phyloP scores from a whole-genome alignment of 2,888 invertebrate species.

The Amiota mariae region DNA sequence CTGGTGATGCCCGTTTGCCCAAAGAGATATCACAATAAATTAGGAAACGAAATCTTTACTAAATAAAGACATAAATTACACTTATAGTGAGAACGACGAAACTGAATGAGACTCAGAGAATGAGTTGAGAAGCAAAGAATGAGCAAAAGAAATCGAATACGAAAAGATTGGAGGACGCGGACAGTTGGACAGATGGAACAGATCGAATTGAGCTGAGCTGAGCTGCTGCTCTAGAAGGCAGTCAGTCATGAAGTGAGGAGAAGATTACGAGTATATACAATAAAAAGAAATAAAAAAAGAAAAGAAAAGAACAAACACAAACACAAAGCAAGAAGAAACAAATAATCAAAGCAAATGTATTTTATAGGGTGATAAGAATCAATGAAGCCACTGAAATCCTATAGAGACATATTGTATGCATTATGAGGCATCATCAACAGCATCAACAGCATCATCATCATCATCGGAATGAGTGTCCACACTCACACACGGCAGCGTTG shows the following conservation, averaged over 20 bases:
- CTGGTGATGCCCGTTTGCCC: slow-evolving; percentile 58
- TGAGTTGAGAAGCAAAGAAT: slow-evolving; percentile 1
- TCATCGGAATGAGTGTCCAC: slow-evolving; percentile 31
- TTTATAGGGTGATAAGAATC: slow-evolving; percentile 74
- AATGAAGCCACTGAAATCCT: slow-evolving; percentile 74
- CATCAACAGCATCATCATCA: slow-evolving; percentile 35
- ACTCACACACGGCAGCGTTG: background rate
- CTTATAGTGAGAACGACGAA: slow-evolving; percentile 57
- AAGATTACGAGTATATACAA: slow-evolving; percentile 49
- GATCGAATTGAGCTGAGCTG: slow-evolving; percentile 33
- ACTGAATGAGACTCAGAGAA: slow-evolving; percentile 31
- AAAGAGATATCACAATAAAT: slow-evolving; percentile 72
- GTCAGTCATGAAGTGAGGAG: slow-evolving; percentile 44
- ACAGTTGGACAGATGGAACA: slow-evolving; percentile 40
- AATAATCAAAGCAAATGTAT: slow-evolving; percentile 71
- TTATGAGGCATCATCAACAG: slow-evolving; percentile 59
- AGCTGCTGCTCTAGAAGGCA: slow-evolving; percentile 49
- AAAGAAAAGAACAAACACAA: slow-evolving; percentile 6
- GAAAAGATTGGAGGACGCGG: slow-evolving; percentile 32
- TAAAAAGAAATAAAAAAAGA: slow-evolving; percentile 40
- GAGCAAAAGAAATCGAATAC: slow-evolving; percentile 20
- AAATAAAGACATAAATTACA: slow-evolving; percentile 73
- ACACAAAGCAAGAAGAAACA: slow-evolving; percentile 40
- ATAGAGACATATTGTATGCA: slow-evolving; percentile 72
- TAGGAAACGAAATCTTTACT: slow-evolving; percentile 73